These are phyloP conservation scores for Lophius piscatorius DNA, from an alignment of 2,113 vertebrate genomes.

Conservation along the genomic window DNA sequence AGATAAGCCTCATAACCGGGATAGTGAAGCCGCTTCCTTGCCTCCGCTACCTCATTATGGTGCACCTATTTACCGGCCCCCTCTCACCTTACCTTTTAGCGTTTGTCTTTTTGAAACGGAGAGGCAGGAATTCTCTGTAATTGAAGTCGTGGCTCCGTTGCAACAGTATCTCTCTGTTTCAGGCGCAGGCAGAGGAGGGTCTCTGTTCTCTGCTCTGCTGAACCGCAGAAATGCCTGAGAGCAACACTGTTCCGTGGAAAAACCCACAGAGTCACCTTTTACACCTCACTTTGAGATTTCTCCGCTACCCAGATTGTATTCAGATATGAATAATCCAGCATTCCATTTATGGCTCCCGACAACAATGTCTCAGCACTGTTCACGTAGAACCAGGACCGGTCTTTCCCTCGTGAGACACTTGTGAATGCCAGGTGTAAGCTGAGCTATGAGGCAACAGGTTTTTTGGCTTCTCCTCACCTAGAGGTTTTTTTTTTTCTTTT, in stretches of 20 bases:
- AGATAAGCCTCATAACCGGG: no score
- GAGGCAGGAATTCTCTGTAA: constrained; percentile 59
- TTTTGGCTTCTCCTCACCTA: not conserved
- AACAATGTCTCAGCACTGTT: constrained; percentile 15
- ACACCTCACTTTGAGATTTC: constrained; percentile 42
- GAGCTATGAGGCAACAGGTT: constrained; percentile 9
- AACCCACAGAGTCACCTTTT: constrained; percentile 10
- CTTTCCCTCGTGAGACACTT: constrained; percentile 16
- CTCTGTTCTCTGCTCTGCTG: constrained; percentile 49
- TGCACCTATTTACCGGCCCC: constrained; percentile 29
- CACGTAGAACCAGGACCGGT: not conserved
- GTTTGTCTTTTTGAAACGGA: constrained; percentile 56
- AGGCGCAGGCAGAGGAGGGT: constrained; percentile 30
- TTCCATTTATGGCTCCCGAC: constrained; percentile 30
- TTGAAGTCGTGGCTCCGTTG: constrained; percentile 48
- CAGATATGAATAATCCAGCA: constrained; percentile 42
- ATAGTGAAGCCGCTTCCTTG: not conserved
- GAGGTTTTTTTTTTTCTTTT: not conserved
- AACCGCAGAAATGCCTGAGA: constrained; percentile 53
- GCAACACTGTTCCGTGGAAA: constrained; percentile 7
- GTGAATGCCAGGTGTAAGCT: constrained; percentile 30
- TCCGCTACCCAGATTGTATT: constrained; percentile 41
- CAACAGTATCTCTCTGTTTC: constrained; percentile 67
- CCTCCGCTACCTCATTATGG: constrained; percentile 11
- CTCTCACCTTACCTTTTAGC: constrained; percentile 35